Conservation (phyloP, 2,797 vertebrate species). For the Enteromius trimaculatus region DNA sequence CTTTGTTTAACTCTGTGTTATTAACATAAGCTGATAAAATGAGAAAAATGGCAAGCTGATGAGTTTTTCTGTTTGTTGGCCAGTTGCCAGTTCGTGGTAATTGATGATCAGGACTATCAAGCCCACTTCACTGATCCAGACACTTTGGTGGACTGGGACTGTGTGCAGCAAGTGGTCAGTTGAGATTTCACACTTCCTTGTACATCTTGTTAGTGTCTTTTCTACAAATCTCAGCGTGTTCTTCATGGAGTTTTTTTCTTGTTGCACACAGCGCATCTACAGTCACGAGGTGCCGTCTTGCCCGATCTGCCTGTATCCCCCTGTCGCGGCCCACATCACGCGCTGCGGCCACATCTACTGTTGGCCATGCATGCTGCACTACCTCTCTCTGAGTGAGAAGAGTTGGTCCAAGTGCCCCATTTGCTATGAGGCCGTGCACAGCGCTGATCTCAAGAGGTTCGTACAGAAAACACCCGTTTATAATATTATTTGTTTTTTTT, state of each 20-base stretch:
- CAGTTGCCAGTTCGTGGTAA: slow-evolving; percentile 99
- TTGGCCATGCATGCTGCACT: slow-evolving; percentile 98
- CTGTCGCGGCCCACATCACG: slow-evolving; percentile 94
- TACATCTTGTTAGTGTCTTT: neutral
- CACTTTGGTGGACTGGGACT: slow-evolving; percentile 98
- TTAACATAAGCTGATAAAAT: neutral
- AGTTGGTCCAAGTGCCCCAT: slow-evolving; percentile 98
- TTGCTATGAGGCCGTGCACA: slow-evolving; percentile 92
- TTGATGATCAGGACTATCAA: slow-evolving; percentile 95
- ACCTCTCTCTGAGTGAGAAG: slow-evolving; percentile 93
- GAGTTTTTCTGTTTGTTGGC: slow-evolving; percentile 53
- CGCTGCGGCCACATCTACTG: slow-evolving; percentile 98
- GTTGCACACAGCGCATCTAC: slow-evolving; percentile 85
- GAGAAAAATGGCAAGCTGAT: neutral
- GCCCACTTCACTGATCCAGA: slow-evolving; percentile 98
- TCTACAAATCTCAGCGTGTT: neutral
- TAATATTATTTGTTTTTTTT: neutral
- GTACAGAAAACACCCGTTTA: slow-evolving; percentile 20
- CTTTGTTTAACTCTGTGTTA: neutral
- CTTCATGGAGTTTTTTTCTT: slow-evolving; percentile 24
- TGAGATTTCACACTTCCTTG: neutral
- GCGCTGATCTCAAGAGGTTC: slow-evolving; percentile 95
- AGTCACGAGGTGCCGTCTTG: slow-evolving; percentile 99
- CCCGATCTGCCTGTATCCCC: slow-evolving; percentile 97
- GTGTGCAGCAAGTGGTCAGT: slow-evolving; percentile 99